Percentiles rank a stretch among this genome's conserved stretches.
Conservation (phyloP, 2,888 invertebrate species). For the Diogma glabrata region DNA sequence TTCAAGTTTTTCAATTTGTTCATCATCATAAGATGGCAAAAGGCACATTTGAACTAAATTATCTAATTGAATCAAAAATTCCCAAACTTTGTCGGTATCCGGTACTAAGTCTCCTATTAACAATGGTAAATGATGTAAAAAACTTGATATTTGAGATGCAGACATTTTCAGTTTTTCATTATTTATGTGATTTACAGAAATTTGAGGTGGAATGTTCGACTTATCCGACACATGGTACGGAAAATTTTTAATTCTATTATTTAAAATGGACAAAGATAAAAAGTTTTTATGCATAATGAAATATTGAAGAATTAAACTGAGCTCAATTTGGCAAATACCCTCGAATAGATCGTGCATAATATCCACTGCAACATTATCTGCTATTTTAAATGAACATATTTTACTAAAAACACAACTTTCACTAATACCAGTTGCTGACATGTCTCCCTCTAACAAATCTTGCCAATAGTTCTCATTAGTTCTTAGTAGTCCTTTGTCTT, state of each 20-base stretch:
- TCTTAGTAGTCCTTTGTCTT: slow-evolving; percentile 3
- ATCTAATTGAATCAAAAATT: neutral
- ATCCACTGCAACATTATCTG: neutral
- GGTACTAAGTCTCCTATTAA: neutral
- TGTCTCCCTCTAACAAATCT: slow-evolving; percentile 4
- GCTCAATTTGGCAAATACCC: too few species aligned
- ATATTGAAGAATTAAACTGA: too few species aligned
- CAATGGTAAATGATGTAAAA: neutral
- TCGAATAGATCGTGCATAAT: neutral
- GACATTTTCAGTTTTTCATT: neutral
- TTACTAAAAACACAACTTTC: slow-evolving; percentile 7
- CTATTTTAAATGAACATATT: slow-evolving; percentile 23
- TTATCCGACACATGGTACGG: too few species aligned
- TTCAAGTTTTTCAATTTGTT: too few species aligned
- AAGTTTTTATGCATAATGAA: too few species aligned
- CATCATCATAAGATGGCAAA: neutral
- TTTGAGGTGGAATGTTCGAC: too few species aligned
- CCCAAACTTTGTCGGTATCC: neutral
- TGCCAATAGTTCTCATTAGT: slow-evolving; percentile 5
- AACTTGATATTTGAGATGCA: neutral
- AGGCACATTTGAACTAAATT: neutral
- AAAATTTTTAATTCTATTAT: too few species aligned
- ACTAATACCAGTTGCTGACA: slow-evolving; percentile 9
- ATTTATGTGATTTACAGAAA: too few species aligned
- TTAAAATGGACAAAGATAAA: too few species aligned